Percentiles rank a stretch among this genome's conserved stretches.
These are phyloP conservation scores for Erinaceus europaeus DNA, from an alignment of 2,113 vertebrate species.

Conservation along the genomic window DNA sequence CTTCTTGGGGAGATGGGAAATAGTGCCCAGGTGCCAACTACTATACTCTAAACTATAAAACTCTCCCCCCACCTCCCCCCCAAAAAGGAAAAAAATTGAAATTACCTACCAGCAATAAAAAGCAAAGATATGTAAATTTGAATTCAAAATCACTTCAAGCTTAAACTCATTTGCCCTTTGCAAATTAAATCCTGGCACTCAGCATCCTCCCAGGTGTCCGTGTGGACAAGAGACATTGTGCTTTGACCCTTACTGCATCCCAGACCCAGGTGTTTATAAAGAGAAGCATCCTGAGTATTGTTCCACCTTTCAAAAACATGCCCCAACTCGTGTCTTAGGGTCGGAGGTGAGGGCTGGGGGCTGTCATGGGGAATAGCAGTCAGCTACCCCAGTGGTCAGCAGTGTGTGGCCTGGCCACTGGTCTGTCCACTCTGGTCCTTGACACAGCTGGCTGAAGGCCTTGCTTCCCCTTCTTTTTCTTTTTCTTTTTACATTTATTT, in stretches of 20 bases:
- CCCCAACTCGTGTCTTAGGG: not conserved
- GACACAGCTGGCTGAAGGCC: not conserved
- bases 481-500: too few relatives aligned
- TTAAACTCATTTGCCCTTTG: not conserved
- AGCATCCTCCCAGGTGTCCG: not conserved
- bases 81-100: too few relatives aligned
- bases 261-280: not conserved
- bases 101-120: too few relatives aligned
- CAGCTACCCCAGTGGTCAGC: not conserved
- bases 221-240: rapidly evolving
- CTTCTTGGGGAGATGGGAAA: too few relatives aligned
- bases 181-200: not conserved
- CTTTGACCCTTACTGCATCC: rapidly evolving
- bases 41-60: too few relatives aligned
- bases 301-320: not conserved
- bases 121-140: not conserved
- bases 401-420: not conserved
- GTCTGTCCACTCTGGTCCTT: not conserved
- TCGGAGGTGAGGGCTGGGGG: too few relatives aligned
- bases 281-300: too few relatives aligned
- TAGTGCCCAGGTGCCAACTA: too few relatives aligned
- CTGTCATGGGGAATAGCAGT: not conserved
- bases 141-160: not conserved
- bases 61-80: too few relatives aligned
- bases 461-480: not conserved